phyloP scores from a whole-genome alignment of 2,888 invertebrate genomes.

The Atethmia centrago region DNA sequence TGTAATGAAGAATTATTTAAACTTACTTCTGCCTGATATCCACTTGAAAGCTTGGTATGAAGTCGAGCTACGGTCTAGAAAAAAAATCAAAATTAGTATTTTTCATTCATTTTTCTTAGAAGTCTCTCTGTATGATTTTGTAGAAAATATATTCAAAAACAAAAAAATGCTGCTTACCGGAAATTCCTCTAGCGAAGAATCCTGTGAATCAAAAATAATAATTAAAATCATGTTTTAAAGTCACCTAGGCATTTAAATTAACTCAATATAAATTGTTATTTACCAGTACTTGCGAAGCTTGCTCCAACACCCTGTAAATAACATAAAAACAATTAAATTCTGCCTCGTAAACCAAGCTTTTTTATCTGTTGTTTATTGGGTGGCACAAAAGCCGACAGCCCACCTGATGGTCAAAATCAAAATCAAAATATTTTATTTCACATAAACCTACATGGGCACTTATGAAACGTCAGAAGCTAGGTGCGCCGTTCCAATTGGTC shows the following conservation, averaged over 20 bases:
- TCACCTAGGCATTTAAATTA: no score
- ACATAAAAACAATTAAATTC: background rate
- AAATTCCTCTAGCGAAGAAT: slow-evolving; percentile 15
- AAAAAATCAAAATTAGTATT: background rate
- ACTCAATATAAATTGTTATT: background rate
- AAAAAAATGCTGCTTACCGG: slow-evolving; percentile 11
- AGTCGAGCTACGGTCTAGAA: slow-evolving; percentile 7
- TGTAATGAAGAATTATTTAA: background rate
- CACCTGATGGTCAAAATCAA: no score
- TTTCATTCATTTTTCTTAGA: background rate
- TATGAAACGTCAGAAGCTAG: no score
- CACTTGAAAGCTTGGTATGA: background rate
- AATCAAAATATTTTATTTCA: no score
- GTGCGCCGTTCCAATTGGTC: no score
- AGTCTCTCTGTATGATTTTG: no score
- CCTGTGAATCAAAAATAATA: slow-evolving; percentile 3
- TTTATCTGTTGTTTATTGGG: background rate
- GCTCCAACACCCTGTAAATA: background rate
- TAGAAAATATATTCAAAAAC: background rate
- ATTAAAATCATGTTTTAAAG: background rate
- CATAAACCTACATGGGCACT: no score
- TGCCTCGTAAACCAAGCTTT: no score
- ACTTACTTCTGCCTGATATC: slow-evolving; percentile 25
- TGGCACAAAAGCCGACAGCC: background rate
- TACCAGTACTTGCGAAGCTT: slow-evolving; percentile 11